Conservation (phyloP, 2,113 vertebrate genomes). For the Phodopus roborovskii region DNA sequence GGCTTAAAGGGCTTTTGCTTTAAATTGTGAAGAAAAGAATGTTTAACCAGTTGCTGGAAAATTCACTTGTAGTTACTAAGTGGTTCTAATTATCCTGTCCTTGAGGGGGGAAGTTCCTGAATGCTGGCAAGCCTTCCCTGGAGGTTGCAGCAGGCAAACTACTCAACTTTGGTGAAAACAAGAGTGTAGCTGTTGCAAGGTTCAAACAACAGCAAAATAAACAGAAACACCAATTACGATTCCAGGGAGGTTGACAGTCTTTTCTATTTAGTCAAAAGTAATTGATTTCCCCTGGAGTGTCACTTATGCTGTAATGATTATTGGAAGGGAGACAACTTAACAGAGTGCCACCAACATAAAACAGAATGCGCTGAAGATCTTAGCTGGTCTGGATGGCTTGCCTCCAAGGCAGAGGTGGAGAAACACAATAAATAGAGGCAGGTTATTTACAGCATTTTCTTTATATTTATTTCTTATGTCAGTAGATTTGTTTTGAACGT, state of each 20-base stretch:
- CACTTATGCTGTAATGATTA: conserved; percentile 81
- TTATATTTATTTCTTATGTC: background rate
- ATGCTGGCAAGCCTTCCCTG: conserved; percentile 52
- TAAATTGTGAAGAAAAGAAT: conserved; percentile 73
- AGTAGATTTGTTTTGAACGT: background rate
- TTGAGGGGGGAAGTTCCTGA: conserved; percentile 24
- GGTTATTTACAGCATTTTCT: conserved; percentile 58
- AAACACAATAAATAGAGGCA: conserved; percentile 43
- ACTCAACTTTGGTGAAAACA: conserved; percentile 51
- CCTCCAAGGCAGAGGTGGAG: conserved; percentile 69
- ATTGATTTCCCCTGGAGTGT: conserved; percentile 82
- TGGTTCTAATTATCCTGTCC: conserved; percentile 76
- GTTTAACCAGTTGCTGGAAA: conserved; percentile 73
- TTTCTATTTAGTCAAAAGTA: conserved; percentile 81
- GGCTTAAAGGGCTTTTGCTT: conserved; percentile 55
- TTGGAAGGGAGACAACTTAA: conserved; percentile 78
- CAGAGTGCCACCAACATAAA: conserved; percentile 79
- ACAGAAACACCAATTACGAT: conserved; percentile 80
- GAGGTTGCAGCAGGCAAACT: conserved; percentile 65
- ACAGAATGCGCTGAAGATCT: conserved; percentile 67
- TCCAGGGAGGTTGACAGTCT: conserved; percentile 57
- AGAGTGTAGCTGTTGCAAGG: background rate
- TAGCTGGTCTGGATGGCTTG: conserved; percentile 77
- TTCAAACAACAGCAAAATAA: conserved; percentile 74
- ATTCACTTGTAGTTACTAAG: conserved; percentile 71